phyloP scores from a whole-genome alignment of 1,140 invertebrate species.

The Nylanderia fulva region DNA sequence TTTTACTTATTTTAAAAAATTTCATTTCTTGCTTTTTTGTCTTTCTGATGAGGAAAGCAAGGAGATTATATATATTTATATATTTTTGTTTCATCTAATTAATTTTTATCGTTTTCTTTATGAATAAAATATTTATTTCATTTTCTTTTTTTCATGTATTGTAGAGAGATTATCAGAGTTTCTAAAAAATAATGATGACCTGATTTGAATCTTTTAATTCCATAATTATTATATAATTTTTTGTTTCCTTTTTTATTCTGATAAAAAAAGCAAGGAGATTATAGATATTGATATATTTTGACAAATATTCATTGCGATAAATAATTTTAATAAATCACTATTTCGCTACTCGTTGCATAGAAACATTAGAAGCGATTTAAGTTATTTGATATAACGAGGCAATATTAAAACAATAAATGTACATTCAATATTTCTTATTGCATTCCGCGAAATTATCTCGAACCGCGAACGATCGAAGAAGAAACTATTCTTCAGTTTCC shows the following conservation, averaged over 20 bases:
- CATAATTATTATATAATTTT: too few relatives aligned
- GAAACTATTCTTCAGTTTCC: background rate
- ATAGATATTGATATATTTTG: background rate
- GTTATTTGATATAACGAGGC: background rate
- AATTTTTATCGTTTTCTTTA: background rate
- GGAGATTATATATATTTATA: too few relatives aligned
- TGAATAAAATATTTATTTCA: background rate
- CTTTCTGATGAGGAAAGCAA: too few relatives aligned
- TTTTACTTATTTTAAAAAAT: too few relatives aligned
- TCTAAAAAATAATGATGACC: background rate
- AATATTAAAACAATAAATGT: slow-evolving; percentile 2
- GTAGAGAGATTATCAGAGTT: background rate
- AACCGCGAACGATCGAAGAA: background rate
- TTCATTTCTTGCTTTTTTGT: too few relatives aligned
- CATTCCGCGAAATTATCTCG: background rate
- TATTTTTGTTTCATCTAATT: background rate
- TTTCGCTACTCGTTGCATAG: background rate
- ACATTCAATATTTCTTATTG: background rate
- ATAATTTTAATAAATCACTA: background rate
- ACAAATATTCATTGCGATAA: background rate
- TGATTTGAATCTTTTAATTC: background rate
- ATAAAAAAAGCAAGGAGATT: too few relatives aligned
- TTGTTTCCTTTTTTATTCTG: too few relatives aligned
- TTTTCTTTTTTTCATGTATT: background rate
- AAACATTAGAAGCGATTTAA: background rate